These are phyloP conservation scores for Eupithecia pulchellata DNA, from an alignment of 2,888 invertebrate species.

Conservation along the genomic window DNA sequence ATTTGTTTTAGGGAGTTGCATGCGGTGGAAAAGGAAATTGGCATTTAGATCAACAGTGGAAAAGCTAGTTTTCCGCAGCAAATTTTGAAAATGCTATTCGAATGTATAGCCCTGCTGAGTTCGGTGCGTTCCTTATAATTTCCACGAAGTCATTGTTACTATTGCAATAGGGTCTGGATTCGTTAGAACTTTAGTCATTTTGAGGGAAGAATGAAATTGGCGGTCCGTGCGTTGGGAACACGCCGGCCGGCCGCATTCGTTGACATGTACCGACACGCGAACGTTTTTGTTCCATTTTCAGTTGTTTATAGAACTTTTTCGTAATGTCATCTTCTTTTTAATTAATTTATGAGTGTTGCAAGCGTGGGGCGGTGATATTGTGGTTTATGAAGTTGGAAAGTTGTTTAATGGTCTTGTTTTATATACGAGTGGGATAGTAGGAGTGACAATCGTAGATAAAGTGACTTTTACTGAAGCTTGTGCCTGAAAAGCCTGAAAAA, in stretches of 20 bases:
- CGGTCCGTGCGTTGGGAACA: constrained; percentile 65
- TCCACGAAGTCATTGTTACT: constrained; percentile 1
- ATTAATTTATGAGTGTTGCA: constrained; percentile 43
- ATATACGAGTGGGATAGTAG: constrained; percentile 12
- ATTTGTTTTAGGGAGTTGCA: constrained; percentile 51
- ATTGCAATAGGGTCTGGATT: constrained; percentile 52
- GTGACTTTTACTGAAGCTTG: neutral
- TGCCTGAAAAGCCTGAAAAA: neutral
- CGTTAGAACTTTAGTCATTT: constrained; percentile 43
- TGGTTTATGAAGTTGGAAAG: constrained; percentile 10
- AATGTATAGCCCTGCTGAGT: constrained; percentile 62
- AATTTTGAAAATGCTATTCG: constrained; percentile 76
- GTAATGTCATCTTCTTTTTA: constrained; percentile 65
- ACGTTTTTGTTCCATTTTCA: constrained; percentile 76
- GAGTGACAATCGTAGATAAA: constrained; percentile 1
- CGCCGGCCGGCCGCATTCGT: constrained; percentile 74
- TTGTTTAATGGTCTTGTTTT: constrained; percentile 9
- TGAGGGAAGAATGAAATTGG: constrained; percentile 54
- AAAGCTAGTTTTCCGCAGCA: constrained; percentile 83
- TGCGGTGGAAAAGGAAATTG: constrained; percentile 76
- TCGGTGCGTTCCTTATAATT: constrained; percentile 36
- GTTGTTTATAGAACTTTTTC: constrained; percentile 63
- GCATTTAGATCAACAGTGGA: constrained; percentile 81
- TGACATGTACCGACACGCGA: constrained; percentile 81
- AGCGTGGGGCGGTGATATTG: constrained; percentile 37